Evolutionary conservation across 2,888 invertebrate species (phyloP), one percentile per base, ranked within the genome.

Genomic region (Drosophila lacicola): DNA sequence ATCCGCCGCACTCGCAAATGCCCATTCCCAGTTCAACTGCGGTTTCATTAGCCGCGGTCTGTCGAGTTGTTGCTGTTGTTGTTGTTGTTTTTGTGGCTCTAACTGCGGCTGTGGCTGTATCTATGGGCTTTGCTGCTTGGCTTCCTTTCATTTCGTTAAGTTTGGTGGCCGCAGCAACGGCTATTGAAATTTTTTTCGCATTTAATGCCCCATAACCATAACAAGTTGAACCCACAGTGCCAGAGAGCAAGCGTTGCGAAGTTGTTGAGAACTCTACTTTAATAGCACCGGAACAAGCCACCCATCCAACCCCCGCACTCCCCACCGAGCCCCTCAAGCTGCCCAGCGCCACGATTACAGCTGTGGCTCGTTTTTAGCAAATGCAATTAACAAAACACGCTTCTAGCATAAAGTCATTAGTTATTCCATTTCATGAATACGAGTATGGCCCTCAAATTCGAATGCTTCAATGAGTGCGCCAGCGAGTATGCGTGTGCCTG

Each of bases 331-430:
- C 44, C 14, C n/a, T 29, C 37, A 3, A 25, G n/a, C 29, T 34
- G 19, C 14, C 41, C 44, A 9, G n/a, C 19, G 4, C 4, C 45
- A 42, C 72, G 66, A 66, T 64, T 70, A 75, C 61, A 79, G 64
- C 60, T 77, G 67, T 71, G 76, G 77, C 83, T 72, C 82, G 82
- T 80, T 87, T 87, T 89, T 84, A 78, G 84, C 83, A 83, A 89
- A 83, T 83, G 89, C 83, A 83, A 83, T 83, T 83, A 83, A 83
- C 83, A 89, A 83, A 83, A 89, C 83, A 89, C 83, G 83, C 83
- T 83, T 81, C 89, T 73, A 83, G 83, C 83, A 89, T 89, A 89
- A 83, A 89, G 89, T 89, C 83, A 83, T 83, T 83, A 83, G 83
- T 83, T 83, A 83, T 83, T 83, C 83, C 83, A 83, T 83, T 83